Percentiles rank a stretch among this genome's conserved stretches.
These are phyloP conservation scores for Netelia fuscicornis DNA, from an alignment of 2,888 invertebrate species.

Conservation along the genomic window DNA sequence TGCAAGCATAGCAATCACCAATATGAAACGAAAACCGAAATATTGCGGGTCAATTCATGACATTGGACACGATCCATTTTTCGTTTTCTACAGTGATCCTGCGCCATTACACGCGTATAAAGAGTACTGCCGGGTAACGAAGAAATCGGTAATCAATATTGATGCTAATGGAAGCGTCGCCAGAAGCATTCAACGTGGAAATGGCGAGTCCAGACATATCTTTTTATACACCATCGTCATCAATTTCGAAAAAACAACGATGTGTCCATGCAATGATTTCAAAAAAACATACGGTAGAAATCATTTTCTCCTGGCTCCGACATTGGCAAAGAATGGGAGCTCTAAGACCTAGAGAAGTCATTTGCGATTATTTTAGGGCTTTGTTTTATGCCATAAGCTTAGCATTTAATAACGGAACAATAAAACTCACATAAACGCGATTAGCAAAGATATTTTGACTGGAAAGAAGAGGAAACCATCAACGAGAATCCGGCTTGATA, in stretches of 20 bases:
- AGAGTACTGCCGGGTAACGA: constrained; percentile 43
- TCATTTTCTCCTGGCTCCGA: constrained; percentile 16
- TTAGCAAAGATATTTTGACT: background rate
- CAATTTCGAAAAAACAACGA: constrained; percentile 51
- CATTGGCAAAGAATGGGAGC: constrained; percentile 22
- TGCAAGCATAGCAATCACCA: constrained; percentile 44
- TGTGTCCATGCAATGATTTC: constrained; percentile 63
- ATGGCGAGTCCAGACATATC: constrained; percentile 53
- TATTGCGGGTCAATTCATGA: constrained; percentile 61
- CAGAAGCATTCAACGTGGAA: constrained; percentile 40
- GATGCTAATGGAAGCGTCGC: constrained; percentile 63
- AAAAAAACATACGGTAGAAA: constrained; percentile 35
- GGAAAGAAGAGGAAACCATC: background rate
- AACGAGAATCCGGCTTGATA: constrained; percentile 53
- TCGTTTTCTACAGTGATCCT: constrained; percentile 51
- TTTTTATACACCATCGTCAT: constrained; percentile 64
- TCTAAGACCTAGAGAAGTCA: background rate
- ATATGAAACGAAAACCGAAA: constrained; percentile 39
- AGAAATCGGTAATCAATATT: constrained; percentile 32
- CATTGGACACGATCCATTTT: constrained; percentile 49
- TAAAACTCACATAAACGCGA: background rate
- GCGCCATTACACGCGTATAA: constrained; percentile 63
- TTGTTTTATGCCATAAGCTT: constrained; percentile 3
- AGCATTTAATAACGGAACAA: constrained; percentile 5
- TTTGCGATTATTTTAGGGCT: constrained; percentile 18